Percentiles rank a stretch among this genome's conserved stretches.
Evolutionary conservation across 2,113 vertebrate species (phyloP).

Genomic region (Cheilinus undulatus): DNA sequence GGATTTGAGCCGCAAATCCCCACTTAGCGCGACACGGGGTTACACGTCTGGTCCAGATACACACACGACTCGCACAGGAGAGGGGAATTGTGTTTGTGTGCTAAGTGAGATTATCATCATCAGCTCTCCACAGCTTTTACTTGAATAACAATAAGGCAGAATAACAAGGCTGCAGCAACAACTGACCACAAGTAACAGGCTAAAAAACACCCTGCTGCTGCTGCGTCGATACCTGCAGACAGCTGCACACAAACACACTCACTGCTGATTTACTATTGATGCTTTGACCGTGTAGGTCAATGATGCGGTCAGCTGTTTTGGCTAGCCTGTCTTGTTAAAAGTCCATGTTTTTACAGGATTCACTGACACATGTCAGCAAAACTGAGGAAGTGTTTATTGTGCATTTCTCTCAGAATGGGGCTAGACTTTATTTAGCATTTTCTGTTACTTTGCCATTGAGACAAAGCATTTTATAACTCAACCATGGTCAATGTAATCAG

Average conservation of each 20-base stretch:
- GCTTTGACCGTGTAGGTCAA: background rate
- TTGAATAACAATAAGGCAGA: background rate
- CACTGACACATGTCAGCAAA: background rate
- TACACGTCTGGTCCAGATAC: conserved; percentile 21
- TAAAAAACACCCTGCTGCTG: conserved; percentile 10
- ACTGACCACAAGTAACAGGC: background rate
- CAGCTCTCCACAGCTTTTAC: conserved; percentile 7
- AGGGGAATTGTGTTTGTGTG: conserved; percentile 5
- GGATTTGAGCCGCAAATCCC: conserved; percentile 66
- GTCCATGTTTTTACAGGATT: background rate
- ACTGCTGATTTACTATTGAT: conserved; percentile 32
- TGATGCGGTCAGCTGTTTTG: conserved; percentile 28
- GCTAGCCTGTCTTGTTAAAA: background rate
- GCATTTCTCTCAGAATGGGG: background rate
- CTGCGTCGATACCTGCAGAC: conserved; percentile 8
- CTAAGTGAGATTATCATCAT: conserved; percentile 31
- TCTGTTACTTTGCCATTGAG: too few relatives aligned
- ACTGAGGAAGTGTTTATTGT: background rate
- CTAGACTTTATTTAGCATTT: too few relatives aligned
- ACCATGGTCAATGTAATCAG: too few relatives aligned
- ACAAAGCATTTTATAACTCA: too few relatives aligned
- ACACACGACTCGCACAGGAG: background rate
- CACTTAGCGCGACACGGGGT: conserved; percentile 41
- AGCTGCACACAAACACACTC: background rate
- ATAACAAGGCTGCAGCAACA: background rate